Conservation (phyloP, 2,797 vertebrate species). For the Sphenopsis melanotis region DNA sequence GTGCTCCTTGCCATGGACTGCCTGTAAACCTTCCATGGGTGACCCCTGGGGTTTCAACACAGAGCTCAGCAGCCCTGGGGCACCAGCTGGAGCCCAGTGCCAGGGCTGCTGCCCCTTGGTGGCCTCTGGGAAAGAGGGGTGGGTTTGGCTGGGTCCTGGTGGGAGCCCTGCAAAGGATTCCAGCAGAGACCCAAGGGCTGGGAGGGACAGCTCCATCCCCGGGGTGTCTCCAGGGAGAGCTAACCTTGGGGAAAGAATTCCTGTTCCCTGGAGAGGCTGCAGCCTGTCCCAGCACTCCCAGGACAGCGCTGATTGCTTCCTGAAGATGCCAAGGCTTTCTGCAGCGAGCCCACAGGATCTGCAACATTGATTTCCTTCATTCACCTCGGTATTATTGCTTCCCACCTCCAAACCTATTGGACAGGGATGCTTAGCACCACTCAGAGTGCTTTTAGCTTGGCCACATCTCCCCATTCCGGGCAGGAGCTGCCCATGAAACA, state of each 20-base stretch:
- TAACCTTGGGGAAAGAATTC: too few relatives aligned
- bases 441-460: neutral
- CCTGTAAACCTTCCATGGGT: neutral
- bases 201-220: neutral
- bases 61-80: neutral
- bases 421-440: neutral
- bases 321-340: neutral
- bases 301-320: neutral
- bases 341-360: neutral
- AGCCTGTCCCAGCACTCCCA: neutral
- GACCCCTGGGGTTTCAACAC: neutral
- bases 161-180: neutral
- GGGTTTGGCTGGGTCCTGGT: neutral
- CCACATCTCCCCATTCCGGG: neutral
- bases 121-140: neutral
- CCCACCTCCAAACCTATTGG: neutral
- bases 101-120: neutral
- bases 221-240: neutral
- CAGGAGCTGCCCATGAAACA: neutral
- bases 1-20: neutral
- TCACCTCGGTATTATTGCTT: fast-evolving
- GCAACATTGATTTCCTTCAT: neutral
- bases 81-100: neutral
- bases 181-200: neutral
- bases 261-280: neutral